These are phyloP conservation scores for Ganaspis brasiliensis DNA, from an alignment of 2,888 invertebrate genomes.

Conservation along the genomic window DNA sequence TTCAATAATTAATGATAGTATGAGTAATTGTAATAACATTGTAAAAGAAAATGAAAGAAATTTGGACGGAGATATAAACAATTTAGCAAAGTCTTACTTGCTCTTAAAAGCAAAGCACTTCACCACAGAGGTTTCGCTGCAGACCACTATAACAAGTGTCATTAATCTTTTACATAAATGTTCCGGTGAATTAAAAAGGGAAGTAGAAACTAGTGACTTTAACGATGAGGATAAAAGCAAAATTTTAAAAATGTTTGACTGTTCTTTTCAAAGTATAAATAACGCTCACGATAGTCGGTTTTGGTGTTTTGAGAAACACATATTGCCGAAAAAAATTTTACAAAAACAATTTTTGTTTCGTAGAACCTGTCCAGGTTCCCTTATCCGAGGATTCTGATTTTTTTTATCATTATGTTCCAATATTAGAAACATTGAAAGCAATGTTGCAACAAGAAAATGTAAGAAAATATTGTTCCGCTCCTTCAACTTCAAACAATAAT, in stretches of 20 bases:
- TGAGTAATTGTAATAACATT: too few relatives aligned
- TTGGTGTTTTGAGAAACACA: conserved; percentile 19
- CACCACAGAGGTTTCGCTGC: too few relatives aligned
- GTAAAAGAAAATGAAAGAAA: too few relatives aligned
- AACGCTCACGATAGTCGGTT: neutral
- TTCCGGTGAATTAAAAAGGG: neutral
- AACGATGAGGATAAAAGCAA: neutral
- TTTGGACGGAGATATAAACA: too few relatives aligned
- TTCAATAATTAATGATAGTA: too few relatives aligned
- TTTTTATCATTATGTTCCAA: conserved; percentile 29
- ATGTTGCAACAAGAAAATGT: conserved; percentile 12
- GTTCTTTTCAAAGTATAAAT: neutral
- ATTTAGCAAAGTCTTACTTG: too few relatives aligned
- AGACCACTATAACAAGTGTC: too few relatives aligned
- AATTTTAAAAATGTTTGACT: neutral
- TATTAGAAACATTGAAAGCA: conserved; percentile 41
- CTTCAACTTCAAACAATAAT: neutral
- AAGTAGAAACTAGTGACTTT: neutral
- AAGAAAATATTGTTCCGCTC: neutral
- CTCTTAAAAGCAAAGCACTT: too few relatives aligned
- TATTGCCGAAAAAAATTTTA: conserved; percentile 3
- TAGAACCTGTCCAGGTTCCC: conserved; percentile 36
- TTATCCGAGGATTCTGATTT: neutral
- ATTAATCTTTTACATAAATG: too few relatives aligned
- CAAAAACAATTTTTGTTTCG: conserved; percentile 4